These are phyloP conservation scores for Cossypha polioptera DNA, from an alignment of 2,797 vertebrate genomes.

Conservation along the genomic window DNA sequence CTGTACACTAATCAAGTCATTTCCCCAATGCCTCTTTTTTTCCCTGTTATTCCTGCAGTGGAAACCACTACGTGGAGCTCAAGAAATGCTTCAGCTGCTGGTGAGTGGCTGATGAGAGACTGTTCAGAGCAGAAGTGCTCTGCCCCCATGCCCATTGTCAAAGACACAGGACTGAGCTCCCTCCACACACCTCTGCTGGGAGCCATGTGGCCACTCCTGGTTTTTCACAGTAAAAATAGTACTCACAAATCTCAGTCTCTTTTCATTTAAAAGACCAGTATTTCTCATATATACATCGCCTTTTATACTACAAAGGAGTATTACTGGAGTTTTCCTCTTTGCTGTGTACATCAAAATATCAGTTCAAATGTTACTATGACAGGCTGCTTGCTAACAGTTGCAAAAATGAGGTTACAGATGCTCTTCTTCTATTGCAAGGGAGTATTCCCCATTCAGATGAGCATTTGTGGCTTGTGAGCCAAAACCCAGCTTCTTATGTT, in stretches of 20 bases:
- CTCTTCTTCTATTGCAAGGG: neutral
- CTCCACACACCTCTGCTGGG: neutral
- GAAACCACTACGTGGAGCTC: neutral
- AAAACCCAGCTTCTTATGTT: neutral
- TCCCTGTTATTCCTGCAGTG: neutral
- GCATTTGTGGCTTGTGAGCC: neutral
- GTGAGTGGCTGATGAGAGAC: neutral
- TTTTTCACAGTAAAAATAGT: neutral
- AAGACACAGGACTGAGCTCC: neutral
- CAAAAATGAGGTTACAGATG: neutral
- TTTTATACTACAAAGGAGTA: neutral
- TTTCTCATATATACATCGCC: neutral
- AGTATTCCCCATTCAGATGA: neutral
- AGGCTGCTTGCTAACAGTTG: neutral
- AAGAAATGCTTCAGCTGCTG: neutral
- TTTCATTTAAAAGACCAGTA: neutral
- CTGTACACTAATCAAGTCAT: neutral
- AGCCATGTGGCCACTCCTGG: rapidly evolving
- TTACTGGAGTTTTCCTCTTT: neutral
- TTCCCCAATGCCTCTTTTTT: neutral
- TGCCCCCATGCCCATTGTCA: neutral
- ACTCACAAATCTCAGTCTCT: neutral
- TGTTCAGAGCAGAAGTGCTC: neutral
- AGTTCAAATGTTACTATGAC: neutral
- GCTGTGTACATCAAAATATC: neutral